Percentiles rank a stretch among this genome's conserved stretches.
Conservation (phyloP, 1,140 invertebrate species). For the Rhizoglyphus robini region DNA sequence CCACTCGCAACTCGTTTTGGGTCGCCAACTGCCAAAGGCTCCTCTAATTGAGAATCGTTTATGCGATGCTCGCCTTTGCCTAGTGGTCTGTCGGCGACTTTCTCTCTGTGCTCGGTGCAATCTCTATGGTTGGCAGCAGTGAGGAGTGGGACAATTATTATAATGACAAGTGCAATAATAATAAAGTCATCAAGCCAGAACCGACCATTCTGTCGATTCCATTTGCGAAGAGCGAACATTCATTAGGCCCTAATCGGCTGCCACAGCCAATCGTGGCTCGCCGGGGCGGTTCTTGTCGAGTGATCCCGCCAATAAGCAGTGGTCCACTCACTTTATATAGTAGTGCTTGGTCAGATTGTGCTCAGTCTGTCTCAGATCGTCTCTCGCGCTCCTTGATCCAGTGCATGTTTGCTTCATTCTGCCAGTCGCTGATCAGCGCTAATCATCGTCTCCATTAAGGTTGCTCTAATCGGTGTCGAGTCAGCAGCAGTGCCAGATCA, state of each 20-base stretch:
- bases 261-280: background rate
- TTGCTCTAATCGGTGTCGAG: background rate
- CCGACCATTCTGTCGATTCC: background rate
- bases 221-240: background rate
- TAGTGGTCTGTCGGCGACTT: background rate
- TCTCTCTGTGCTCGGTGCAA: too few relatives aligned
- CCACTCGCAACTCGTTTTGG: background rate
- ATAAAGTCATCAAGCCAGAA: conserved; percentile 3
- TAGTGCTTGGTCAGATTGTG: background rate
- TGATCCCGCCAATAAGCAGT: background rate
- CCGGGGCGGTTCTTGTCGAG: background rate
- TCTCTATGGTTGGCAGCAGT: too few relatives aligned
- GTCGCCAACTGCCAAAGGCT: background rate
- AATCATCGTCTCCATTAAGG: background rate
- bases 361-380: background rate
- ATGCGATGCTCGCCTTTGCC: background rate
- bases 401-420: background rate
- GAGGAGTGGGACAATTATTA: conserved; percentile 4
- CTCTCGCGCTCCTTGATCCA: background rate
- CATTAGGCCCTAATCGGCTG: too few relatives aligned
- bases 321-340: background rate
- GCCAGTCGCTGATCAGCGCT: background rate
- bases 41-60: background rate
- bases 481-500: background rate
- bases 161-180: conserved; percentile 14